phyloP scores from a whole-genome alignment of 1,140 invertebrate species.

The Papilio polytes region DNA sequence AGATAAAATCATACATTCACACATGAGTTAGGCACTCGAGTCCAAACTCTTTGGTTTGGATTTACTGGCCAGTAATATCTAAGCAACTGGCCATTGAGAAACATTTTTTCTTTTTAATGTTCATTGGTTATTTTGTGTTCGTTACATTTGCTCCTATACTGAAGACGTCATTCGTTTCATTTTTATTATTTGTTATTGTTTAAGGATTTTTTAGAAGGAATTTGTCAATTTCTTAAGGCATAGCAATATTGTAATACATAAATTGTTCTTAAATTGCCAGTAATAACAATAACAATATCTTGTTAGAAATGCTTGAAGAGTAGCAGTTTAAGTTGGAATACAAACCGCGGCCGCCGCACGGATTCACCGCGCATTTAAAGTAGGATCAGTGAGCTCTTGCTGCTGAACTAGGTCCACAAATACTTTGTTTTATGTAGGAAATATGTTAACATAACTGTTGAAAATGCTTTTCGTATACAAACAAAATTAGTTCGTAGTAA shows the following conservation, averaged over 20 bases:
- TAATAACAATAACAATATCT: not conserved
- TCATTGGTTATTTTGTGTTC: not conserved
- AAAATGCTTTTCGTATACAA: conserved; percentile 6
- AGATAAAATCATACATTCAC: not conserved
- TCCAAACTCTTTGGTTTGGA: not conserved
- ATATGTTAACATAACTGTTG: not conserved
- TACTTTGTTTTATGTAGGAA: not conserved
- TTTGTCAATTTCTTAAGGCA: not conserved
- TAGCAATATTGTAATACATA: not conserved
- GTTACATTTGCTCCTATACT: not conserved
- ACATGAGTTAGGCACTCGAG: not conserved
- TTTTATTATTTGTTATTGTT: too few species aligned
- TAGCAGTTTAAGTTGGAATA: not conserved
- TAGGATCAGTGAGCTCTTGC: conserved; percentile 15
- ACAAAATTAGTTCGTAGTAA: not conserved
- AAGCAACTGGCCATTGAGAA: not conserved
- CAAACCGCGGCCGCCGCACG: not conserved
- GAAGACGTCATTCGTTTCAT: not conserved
- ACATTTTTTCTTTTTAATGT: not conserved
- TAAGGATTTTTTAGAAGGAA: not conserved
- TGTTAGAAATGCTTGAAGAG: not conserved
- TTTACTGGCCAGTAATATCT: not conserved
- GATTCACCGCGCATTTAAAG: conserved; percentile 17
- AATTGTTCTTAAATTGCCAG: not conserved
- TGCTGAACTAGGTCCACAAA: not conserved